phyloP scores from a whole-genome alignment of 2,888 invertebrate species.

The Thecophora atra region DNA sequence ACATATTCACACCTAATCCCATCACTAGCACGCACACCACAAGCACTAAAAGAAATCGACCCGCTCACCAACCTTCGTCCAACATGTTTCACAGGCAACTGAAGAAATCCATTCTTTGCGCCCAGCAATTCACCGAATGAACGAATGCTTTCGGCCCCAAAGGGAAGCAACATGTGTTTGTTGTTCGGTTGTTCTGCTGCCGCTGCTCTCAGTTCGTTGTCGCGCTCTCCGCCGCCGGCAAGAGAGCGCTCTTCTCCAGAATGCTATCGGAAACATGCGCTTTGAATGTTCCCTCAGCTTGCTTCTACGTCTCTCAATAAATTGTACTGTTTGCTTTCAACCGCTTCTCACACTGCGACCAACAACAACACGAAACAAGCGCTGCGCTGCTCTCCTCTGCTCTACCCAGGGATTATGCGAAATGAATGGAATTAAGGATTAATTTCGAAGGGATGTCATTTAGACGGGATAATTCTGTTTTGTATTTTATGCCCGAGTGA shows the following conservation, averaged over 20 bases:
- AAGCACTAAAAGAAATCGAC: background rate
- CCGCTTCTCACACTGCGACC: background rate
- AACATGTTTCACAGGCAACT: constrained; percentile 60
- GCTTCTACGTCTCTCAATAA: background rate
- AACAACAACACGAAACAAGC: constrained; percentile 11
- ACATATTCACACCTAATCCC: constrained; percentile 29
- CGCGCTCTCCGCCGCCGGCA: constrained; percentile 5
- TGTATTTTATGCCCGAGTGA: constrained; percentile 55
- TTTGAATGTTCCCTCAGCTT: background rate
- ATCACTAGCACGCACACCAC: background rate
- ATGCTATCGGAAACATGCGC: background rate
- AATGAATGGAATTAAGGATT: constrained; percentile 67
- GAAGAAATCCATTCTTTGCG: constrained; percentile 41
- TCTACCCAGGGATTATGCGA: constrained; percentile 62
- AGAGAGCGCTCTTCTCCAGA: background rate
- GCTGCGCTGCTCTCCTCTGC: no score
- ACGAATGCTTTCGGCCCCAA: constrained; percentile 19
- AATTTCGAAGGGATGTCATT: constrained; percentile 67
- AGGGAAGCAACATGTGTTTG: constrained; percentile 58
- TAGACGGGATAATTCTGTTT: constrained; percentile 65
- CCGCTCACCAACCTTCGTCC: constrained; percentile 62
- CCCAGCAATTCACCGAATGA: constrained; percentile 7
- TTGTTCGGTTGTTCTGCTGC: constrained; percentile 43
- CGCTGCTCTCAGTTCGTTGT: constrained; percentile 35
- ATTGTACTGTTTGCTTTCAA: background rate